These are phyloP conservation scores for Catharus bicknelli DNA, from an alignment of 2,113 vertebrate genomes.

Conservation along the genomic window DNA sequence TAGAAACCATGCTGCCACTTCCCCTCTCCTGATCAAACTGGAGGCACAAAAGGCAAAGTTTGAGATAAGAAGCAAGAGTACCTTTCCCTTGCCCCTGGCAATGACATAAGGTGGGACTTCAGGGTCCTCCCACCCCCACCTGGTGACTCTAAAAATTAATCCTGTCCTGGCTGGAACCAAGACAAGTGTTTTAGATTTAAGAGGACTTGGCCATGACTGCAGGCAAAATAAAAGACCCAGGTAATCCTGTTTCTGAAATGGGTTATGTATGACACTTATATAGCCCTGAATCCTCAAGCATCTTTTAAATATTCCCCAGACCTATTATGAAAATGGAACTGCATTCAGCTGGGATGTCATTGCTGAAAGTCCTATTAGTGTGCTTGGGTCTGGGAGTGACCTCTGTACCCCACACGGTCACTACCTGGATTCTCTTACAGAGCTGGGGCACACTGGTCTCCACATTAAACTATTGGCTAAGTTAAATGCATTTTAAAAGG, in stretches of 20 bases:
- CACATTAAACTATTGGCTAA: not conserved
- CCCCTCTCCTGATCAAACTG: not conserved
- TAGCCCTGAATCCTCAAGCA: not conserved
- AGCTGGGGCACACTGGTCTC: not conserved
- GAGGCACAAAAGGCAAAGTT: not conserved
- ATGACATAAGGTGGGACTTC: not conserved
- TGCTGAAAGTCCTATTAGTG: not conserved
- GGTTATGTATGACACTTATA: not conserved
- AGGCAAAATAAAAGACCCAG: not conserved
- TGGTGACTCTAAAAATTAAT: not conserved
- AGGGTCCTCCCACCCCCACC: not conserved
- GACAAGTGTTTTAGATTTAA: not conserved
- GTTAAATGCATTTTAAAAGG: not conserved
- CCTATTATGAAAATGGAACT: not conserved
- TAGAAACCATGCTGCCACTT: not conserved
- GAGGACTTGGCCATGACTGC: not conserved
- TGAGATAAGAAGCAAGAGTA: not conserved
- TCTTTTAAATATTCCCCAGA: not conserved
- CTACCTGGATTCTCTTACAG: not conserved
- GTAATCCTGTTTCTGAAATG: not conserved
- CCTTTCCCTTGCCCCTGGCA: not conserved
- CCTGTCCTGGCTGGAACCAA: not conserved
- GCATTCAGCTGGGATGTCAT: not conserved
- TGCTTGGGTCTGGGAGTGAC: not conserved
- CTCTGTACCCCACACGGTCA: fast-evolving